These are phyloP conservation scores for Pseudorectes ferrugineus DNA, from an alignment of 2,113 vertebrate genomes.

Conservation along the genomic window DNA sequence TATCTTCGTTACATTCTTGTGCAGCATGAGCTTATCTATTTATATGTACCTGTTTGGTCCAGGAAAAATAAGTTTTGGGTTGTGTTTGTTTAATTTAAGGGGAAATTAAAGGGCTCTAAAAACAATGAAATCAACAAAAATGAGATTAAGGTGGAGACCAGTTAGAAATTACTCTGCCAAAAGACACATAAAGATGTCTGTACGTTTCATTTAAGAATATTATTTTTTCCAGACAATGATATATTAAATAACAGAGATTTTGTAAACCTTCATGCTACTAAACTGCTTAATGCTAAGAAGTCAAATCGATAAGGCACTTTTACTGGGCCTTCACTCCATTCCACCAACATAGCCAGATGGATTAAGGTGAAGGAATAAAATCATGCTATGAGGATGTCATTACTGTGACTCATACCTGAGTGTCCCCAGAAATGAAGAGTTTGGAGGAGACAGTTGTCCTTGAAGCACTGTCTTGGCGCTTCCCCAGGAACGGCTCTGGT, in stretches of 20 bases:
- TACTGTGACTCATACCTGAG: not conserved
- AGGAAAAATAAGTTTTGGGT: not conserved
- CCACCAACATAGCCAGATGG: not conserved
- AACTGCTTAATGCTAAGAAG: not conserved
- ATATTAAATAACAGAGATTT: not conserved
- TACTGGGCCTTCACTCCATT: not conserved
- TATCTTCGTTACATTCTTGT: not conserved
- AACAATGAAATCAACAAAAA: not conserved
- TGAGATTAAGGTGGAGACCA: not conserved
- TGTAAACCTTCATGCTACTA: not conserved
- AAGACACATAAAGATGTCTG: not conserved
- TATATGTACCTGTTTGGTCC: not conserved
- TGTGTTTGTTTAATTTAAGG: not conserved
- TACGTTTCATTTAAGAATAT: not conserved
- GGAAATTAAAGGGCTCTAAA: not conserved
- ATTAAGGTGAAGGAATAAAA: not conserved
- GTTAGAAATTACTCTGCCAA: not conserved
- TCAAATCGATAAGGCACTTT: not conserved
- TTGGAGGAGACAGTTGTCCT: not conserved
- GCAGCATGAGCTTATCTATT: not conserved
- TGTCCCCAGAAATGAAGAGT: not conserved
- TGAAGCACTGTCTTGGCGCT: not conserved
- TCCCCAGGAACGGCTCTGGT: not conserved
- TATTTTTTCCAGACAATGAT: not conserved
- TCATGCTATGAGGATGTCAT: not conserved